Base-by-base conservation (phyloP, 2,797 vertebrate genomes). In the Danio choprae region DNA sequence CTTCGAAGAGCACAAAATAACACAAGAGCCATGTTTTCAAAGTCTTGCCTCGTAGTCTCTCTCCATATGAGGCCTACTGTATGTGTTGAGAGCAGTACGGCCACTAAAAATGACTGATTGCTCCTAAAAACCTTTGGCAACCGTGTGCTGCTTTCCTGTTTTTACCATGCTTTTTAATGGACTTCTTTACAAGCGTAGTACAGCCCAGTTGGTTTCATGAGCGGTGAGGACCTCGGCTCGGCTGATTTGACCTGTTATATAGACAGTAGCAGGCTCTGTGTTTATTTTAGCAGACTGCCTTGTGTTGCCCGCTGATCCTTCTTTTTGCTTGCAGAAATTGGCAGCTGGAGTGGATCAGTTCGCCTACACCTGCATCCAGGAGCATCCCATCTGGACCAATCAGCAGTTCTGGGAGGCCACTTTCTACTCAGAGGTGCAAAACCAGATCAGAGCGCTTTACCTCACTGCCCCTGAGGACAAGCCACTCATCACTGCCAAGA, bases 351-450 rank as follows among this genome's bases (percentile, higher is more conserved):
- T 99, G 83, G 97, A 95, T 92, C 98, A 99, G 89, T 99, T 97
- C 92, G 97, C 96, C 69, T 99, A 99, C 88, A 97, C 96, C 40
- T 99, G 98, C 89, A 94, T 99, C 4, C 98, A 99, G 86, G 98
- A 99, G 84, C 98, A 99, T 90, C 94, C 96, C 51, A 95, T 99
- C 83, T 99, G 98, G 98, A 95, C 97, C 82, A 99, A 95, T 90
- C 97, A 98, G 82, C 97, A 98, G 81, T 99, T 99, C 85, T 99
- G 98, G 98, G 98, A 99, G 89, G 95, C 96, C 78, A 98, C 97
- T 3, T 99, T 99, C 91, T 99, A 99, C 73, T 96, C 94, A 59
- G 97, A 97, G 0, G 98, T 98, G 46, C 97, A 99, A 85, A 93
- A 94, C 85, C 97, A 99, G 90, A 97, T 99, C 89, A 92, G 98